Evolutionary conservation across 2,797 vertebrate species (phyloP).

Genomic region (Chrysocyon brachyurus): DNA sequence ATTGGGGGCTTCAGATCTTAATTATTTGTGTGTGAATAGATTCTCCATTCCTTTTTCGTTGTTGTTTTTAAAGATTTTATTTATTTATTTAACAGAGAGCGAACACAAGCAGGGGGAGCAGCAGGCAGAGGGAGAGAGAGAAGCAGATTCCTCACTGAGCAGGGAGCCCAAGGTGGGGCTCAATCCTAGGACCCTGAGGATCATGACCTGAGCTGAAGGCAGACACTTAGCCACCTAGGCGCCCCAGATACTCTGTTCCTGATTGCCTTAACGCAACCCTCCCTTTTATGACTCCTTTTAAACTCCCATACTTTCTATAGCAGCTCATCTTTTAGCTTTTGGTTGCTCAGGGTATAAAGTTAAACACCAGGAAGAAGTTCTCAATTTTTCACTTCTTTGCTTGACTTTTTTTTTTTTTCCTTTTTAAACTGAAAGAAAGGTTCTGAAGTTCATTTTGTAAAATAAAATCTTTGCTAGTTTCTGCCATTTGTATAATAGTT

Average conservation of each 20-base stretch:
- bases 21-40: conserved; percentile 10
- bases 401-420: conserved; percentile 19
- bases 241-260: neutral
- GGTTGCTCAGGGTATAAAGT: neutral
- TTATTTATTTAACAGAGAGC: no score
- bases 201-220: no score
- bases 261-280: neutral
- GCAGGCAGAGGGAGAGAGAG: no score
- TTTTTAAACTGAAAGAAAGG: neutral
- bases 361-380: conserved; percentile 24
- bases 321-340: conserved; percentile 3
- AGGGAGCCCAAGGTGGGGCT: no score
- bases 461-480: conserved; percentile 28
- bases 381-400: conserved; percentile 43
- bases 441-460: conserved; percentile 58
- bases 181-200: no score
- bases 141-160: no score
- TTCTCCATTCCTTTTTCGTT: neutral
- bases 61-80: no score
- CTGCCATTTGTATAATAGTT: neutral
- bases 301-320: neutral
- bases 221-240: no score
- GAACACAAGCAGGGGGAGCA: no score
- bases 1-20: conserved; percentile 13
- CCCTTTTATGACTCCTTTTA: conserved; percentile 21